Conservation (phyloP, 2,888 invertebrate species). For the Mechanitis messenoides region DNA sequence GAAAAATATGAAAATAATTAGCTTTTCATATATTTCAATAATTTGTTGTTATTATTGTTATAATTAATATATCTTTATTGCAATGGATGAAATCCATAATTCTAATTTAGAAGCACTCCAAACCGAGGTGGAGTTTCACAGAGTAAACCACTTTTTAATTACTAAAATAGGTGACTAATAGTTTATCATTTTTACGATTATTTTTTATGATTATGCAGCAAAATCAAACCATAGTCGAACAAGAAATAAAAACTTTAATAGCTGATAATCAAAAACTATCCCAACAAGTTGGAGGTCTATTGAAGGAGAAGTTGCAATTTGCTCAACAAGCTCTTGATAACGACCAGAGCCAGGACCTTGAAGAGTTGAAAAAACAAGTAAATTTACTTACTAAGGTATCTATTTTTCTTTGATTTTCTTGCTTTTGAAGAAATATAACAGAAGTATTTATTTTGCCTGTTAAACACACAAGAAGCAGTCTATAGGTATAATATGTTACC, state of each 20-base stretch:
- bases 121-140: slow-evolving; percentile 70
- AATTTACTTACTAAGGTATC: slow-evolving; percentile 53
- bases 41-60: slow-evolving; percentile 51
- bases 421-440: no score
- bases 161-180: not conserved
- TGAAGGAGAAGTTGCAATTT: slow-evolving; percentile 57
- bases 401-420: not conserved
- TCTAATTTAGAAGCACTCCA: slow-evolving; percentile 46
- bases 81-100: slow-evolving; percentile 23
- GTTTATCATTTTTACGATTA: not conserved
- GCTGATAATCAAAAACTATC: slow-evolving; percentile 65
- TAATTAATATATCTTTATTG: not conserved
- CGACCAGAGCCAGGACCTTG: slow-evolving; percentile 48
- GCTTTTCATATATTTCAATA: slow-evolving; percentile 32
- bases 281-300: slow-evolving; percentile 57
- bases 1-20: slow-evolving; percentile 32
- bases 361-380: slow-evolving; percentile 57
- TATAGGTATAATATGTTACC: no score
- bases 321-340: slow-evolving; percentile 42
- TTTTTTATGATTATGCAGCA: slow-evolving; percentile 41
- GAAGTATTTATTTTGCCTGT: no score
- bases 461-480: no score
- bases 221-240: slow-evolving; percentile 61
- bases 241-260: slow-evolving; percentile 61
- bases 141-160: slow-evolving; percentile 46